Base-by-base conservation (phyloP, 2,113 vertebrate species). In the Cyanoderma ruficeps region DNA sequence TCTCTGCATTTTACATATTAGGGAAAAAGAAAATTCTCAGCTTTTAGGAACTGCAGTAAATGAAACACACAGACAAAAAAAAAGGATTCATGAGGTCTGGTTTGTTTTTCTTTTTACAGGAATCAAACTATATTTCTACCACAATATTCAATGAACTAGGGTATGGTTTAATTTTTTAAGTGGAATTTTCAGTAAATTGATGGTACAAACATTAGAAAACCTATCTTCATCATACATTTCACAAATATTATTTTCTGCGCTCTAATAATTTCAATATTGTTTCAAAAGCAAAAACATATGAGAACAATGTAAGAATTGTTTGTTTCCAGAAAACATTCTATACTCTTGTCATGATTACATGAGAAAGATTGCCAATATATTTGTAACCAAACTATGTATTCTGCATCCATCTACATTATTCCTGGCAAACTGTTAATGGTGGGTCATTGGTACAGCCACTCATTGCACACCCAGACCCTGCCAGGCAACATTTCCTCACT, bases 381-480 rank as follows among this genome's bases (percentile, higher is more conserved):
- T 4, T 35, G 15, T 35, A 28, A 53, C 19, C 24, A 35, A 64
- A 42, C 31, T 23, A 17, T 35, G 35, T 21, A 27, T n/a, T 78
- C 23, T 63, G 27, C 18, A 42, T 8, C 10, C 30, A 52, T 63
- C 18, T 41, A n/a, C 13, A 4, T n/a, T 28, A 42, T 42, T 63
- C 35, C 35, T 50, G 46, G 30, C 0, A 1, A 63, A 21, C 18
- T 42, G 11, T n/a, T n/a, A 42, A 13, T n/a, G 8, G 16, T 33
- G 35, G 18, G 30, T 52, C 6, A 0, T 77, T 41, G 46, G 24
- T 33, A n/a, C 17, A 63, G 46, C 46, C 17, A 16, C 35, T 27
- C 23, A n/a, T 13, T 28, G 47, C 18, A 78, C 23, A 63, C 18
- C 14, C 59, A 22, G 14, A 42, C 5, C 5, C 23, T 42, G 37